Base-by-base conservation (phyloP, 2,113 vertebrate genomes). In the Peucedramus taeniatus region DNA sequence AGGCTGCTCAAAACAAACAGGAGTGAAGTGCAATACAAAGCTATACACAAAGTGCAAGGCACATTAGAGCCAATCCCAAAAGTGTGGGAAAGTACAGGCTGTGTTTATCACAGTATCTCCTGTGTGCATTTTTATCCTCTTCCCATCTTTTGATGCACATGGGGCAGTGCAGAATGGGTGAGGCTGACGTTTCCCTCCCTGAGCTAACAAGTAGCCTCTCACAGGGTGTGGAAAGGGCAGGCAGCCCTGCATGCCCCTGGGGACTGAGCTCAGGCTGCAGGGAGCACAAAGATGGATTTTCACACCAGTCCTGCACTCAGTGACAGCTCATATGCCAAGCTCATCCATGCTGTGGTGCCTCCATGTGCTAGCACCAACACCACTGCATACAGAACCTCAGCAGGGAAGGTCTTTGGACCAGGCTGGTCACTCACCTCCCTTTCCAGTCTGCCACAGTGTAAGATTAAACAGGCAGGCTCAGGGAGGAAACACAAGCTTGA, bases 1-100 rank as follows among this genome's bases (percentile, higher is more conserved):
- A 87, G 80, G 66, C 78, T 71, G 30, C 70, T 95, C 74, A 87
- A 93, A 90, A 90, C 78, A 93, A 97, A 79, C 49, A 90, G 57
- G n/a, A 94, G 40, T 31, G 74, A 90, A 90, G 75, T 39, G n/a
- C 53, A 68, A 82, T 35, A 91, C 27, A 75, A 79, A 82, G n/a
- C 45, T 57, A 20, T 12, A 76, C n/a, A 79, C 20, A 45, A 68
- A 93, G 61, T 12, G 33, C 39, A 87, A 81, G 72, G 53, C 39
- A 66, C 33, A 35, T 70, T 18, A 70, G 11, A 37, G 31, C 39
- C 51, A 87, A 75, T 61, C 27, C 26, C 35, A 66, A 50, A 70
- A 4, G 44, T 6, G 40, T 91, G 84, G 92, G 78, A 87, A 93
- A 94, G 47, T 64, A 56, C 24, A 75, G 47, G 13, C 65, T 87